Evolutionary conservation across 2,113 vertebrate genomes (phyloP), one percentile per base, ranked within the genome.

Genomic region (Rhegmatorhina hoffmannsi): DNA sequence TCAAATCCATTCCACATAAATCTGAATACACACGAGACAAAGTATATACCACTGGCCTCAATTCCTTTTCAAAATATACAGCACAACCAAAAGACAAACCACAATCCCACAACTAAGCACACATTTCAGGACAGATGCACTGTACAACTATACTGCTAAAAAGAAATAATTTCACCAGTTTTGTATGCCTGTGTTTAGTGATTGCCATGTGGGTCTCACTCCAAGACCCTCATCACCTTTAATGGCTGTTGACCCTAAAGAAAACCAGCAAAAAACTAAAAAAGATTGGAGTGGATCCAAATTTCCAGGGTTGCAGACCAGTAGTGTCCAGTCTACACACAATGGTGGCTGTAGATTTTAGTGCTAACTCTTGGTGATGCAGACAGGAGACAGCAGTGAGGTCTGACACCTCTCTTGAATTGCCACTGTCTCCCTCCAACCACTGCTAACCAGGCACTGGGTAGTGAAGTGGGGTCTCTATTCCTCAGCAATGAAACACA

Each of bases 21-120:
- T 67, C 59, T 83, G 60, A 86, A 90, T 80, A 80, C 52, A 88
- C 63, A 76, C 0, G 3, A 92, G 82, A 91, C 49, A 70, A 55
- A 69, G 52, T 88, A 78, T 88, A 92, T 33, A 84, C 64, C 64
- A 46, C 2, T 90, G 64, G 72, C 83, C 72, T 89, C 83, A 81
- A 92, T 95, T 89, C 76, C 85, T 81, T 69, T 95, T 96, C 44
- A 93, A 95, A 96, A 94, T 86, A 96, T 38, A 93, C 69, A 90
- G 75, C 82, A 44, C 10, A 4, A 96, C 85, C 93, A 94, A 88
- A 93, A 93, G 75, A 89, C 82, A 94, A 90, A 93, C 88, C 79
- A 80, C 92, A 96, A 88, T 85, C 76, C 87, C 83, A 86, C 94
- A 96, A 26, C 56, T 74, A n/a, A 84, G 79, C 64, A 91, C 25